Conservation (phyloP, 2,888 invertebrate species). For the Venusia cambrica region DNA sequence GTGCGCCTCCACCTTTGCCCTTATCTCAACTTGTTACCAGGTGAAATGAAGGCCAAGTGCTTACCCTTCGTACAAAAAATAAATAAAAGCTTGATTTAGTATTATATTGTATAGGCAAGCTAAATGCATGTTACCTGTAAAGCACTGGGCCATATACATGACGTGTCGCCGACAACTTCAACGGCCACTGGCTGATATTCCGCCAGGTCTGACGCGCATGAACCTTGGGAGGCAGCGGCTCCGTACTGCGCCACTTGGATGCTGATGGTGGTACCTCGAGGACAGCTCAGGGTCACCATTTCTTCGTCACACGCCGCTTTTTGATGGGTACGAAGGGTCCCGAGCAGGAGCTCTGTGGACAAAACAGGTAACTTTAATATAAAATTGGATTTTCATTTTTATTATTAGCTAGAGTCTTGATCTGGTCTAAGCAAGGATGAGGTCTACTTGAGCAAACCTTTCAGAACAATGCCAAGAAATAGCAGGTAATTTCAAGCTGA, state of each 20-base stretch:
- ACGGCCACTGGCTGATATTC: constrained; percentile 76
- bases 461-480: too few relatives aligned
- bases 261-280: constrained; percentile 94
- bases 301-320: constrained; percentile 96
- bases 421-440: too few relatives aligned
- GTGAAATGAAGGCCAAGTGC: too few relatives aligned
- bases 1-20: too few relatives aligned
- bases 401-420: too few relatives aligned
- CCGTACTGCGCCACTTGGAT: constrained; percentile 96
- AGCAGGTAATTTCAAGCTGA: too few relatives aligned
- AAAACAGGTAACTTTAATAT: too few relatives aligned
- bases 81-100: too few relatives aligned
- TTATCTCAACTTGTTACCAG: too few relatives aligned
- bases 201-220: constrained; percentile 71
- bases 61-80: too few relatives aligned
- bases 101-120: too few relatives aligned
- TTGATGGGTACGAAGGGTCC: constrained; percentile 94
- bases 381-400: background rate
- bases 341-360: constrained; percentile 90
- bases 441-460: too few relatives aligned
- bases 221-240: constrained; percentile 79
- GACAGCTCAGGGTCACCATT: constrained; percentile 92
- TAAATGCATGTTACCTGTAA: constrained; percentile 88
- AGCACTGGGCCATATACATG: constrained; percentile 88
- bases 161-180: constrained; percentile 82